Base-by-base conservation (phyloP, 2,888 invertebrate species). In the Cyaniris semiargus region DNA sequence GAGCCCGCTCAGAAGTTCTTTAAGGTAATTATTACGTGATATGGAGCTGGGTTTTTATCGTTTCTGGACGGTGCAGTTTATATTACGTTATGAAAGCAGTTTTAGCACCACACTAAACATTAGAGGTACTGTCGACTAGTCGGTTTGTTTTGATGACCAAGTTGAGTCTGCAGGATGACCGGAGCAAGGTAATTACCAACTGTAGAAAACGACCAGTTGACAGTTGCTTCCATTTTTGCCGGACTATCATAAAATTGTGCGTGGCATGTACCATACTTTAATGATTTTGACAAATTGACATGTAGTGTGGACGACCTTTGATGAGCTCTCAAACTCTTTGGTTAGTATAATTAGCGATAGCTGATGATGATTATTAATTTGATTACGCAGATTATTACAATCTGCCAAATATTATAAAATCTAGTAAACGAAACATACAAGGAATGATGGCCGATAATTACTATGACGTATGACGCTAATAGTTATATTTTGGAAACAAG, bases 41-140 rank as follows among this genome's bases (percentile, higher is more conserved):
- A 66, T 66, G 66, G 66, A 66, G 66, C 66, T 31, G 66, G 31
- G 27, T 66, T 66, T 66, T 66, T 66, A 66, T 66, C 13, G 27
- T 31, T 66, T 27, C 15, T 18, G 66, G 18, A 18, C 66, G 27
- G 10, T 18, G 27, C 7, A 60, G 23, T 58, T 66, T 66, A 27
- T 15, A 66, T 66, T 31, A 31, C 21, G 5, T 66, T 66, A 53
- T 5, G 10, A 13, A 0, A 23, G 23, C 21, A 60, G 10, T 23
- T 23, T n/a, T 56, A 44, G 44, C 44, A 44, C 44, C 44, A 44
- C 44, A 44, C 38, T 38, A 38, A 13, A 13, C 44, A 10, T 44
- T 44, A 44, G 10, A 44, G 44, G 10, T 44, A 44, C 10, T 10
- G 13, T 44, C 10, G 44, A 44, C 44, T 44, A 44, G 31, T 0